Evolutionary conservation across 2,888 invertebrate genomes (phyloP), one percentile per base, ranked within the genome.

Genomic region (Smittia aterrima): DNA sequence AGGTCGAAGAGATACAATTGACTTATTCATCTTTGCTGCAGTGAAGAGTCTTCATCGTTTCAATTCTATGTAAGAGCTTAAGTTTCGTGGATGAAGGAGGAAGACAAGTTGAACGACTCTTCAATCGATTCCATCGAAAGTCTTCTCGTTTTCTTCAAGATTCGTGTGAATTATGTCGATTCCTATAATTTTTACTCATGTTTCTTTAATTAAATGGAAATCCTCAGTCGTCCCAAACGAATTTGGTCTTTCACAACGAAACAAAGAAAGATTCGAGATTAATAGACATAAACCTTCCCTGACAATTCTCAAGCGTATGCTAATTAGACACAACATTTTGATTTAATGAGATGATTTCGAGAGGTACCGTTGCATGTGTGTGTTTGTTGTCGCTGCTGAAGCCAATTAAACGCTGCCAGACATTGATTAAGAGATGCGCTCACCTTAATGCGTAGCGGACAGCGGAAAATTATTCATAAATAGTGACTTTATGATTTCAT

Each of bases 311-410:
- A 24, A 40, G 47, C 25, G 24, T 47, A 68, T 68, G 68, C 68
- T 68, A 68, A 68, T 68, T 41, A 47, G 68, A 68, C 68, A 68
- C 25, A 9, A 32, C 32, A 9, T 47, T 68, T 68, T 68, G 68
- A 68, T 68, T 68, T 68, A 68, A 68, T 68, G 68, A 68, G 68
- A 47, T 68, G 47, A 41, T 68, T 40, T 11, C n/a, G n/a, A n/a
- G 32, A 32, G 32, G 32, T 32, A 32, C 32, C 32, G 32, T 32
- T 32, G 3, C 32, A 6, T 32, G 32, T 32, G 3, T 66, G 32
- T 41, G 32, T 32, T 32, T 66, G 32, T 41, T 47, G 47, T 47
- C 41, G 41, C 38, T 32, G 32, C 32, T 32, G 68, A 16, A 53
- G 47, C 47, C 68, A 68, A 68, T 68, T 68, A 68, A 68, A 25